These are phyloP conservation scores for Antigone vipio DNA, from an alignment of 2,113 vertebrate genomes.

Conservation along the genomic window DNA sequence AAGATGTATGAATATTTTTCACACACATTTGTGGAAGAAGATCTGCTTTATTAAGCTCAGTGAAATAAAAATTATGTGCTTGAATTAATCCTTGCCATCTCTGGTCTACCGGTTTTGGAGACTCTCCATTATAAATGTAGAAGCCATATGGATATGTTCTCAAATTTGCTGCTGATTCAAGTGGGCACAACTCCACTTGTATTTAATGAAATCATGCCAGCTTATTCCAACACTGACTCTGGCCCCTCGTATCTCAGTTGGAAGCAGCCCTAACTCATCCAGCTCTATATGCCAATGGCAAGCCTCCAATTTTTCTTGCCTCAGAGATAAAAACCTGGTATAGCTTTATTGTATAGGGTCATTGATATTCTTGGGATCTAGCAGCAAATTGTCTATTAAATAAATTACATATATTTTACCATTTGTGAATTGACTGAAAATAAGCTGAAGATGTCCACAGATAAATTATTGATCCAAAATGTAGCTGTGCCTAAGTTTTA, in stretches of 20 bases:
- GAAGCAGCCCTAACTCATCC: not conserved
- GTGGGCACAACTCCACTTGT: not conserved
- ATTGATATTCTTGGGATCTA: not conserved
- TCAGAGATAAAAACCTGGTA: not conserved
- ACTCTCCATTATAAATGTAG: not conserved
- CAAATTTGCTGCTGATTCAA: not conserved
- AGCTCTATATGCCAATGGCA: not conserved
- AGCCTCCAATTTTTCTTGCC: not conserved
- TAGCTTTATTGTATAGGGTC: not conserved
- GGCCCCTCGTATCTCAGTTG: not conserved
- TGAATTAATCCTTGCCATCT: not conserved
- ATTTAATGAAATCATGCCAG: not conserved
- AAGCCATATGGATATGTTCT: not conserved
- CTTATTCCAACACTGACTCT: not conserved
- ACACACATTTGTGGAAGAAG: not conserved
- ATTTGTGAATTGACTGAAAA: not conserved
- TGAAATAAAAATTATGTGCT: not conserved
- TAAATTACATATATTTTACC: not conserved
- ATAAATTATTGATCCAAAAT: not conserved
- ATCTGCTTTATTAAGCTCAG: not conserved
- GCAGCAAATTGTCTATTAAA: not conserved
- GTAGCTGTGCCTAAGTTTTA: rapidly evolving
- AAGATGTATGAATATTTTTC: not conserved
- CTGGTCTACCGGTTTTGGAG: not conserved
- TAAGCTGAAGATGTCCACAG: not conserved